phyloP scores from a whole-genome alignment of 2,113 vertebrate species.

The Ifrita kowaldi region DNA sequence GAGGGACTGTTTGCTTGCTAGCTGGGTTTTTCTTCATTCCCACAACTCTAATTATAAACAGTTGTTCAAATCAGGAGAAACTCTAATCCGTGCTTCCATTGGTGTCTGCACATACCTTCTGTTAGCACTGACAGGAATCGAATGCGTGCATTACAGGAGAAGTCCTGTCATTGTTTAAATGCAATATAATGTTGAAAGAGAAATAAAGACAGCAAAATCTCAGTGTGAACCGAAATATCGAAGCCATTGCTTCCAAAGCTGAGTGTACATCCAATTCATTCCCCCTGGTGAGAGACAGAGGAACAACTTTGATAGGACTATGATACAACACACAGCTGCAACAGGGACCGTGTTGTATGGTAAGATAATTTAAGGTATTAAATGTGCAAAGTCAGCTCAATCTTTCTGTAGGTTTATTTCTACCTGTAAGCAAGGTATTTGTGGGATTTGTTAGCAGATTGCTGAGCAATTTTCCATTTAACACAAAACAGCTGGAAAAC shows the following conservation, averaged over 20 bases:
- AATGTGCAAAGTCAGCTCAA: neutral
- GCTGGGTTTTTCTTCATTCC: slow-evolving; percentile 16
- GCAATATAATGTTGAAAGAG: neutral
- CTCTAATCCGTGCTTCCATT: neutral
- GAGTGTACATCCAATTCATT: neutral
- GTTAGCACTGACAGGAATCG: neutral
- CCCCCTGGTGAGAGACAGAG: neutral
- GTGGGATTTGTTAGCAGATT: neutral
- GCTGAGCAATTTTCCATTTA: neutral
- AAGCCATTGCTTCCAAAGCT: neutral
- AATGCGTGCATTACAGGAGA: neutral
- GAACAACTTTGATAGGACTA: neutral
- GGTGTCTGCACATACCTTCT: neutral
- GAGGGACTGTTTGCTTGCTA: slow-evolving; percentile 34
- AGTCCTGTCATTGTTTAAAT: neutral
- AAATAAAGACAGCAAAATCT: neutral
- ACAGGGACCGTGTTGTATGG: neutral
- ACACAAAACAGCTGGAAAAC: neutral
- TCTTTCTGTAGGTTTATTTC: neutral
- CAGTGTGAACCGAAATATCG: neutral
- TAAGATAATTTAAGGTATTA: neutral
- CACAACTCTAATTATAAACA: slow-evolving; percentile 54
- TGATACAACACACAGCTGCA: neutral
- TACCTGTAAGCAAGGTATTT: neutral
- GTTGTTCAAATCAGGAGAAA: slow-evolving; percentile 53